Evolutionary conservation across 1,140 invertebrate species (phyloP).

Genomic region (Drosophila eugracilis): DNA sequence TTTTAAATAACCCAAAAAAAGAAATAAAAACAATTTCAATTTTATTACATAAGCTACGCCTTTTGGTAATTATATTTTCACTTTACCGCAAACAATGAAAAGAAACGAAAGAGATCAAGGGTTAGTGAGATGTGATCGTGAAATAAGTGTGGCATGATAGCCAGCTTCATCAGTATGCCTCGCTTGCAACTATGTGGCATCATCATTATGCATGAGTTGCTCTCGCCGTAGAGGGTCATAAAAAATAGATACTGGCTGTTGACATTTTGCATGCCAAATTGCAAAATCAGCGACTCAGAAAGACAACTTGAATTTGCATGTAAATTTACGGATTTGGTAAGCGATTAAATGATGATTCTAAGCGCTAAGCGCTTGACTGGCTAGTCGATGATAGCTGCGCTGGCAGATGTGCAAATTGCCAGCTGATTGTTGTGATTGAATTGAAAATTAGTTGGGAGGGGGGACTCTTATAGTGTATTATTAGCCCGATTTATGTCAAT

Average conservation of each 20-base stretch:
- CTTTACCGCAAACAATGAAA: constrained; percentile 47
- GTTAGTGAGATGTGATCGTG: constrained; percentile 60
- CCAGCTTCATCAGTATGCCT: constrained; percentile 36
- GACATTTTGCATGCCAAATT: constrained; percentile 80
- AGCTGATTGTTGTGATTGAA: constrained; percentile 22
- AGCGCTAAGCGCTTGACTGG: constrained; percentile 5
- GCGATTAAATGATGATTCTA: constrained; percentile 18
- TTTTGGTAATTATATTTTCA: constrained; percentile 61
- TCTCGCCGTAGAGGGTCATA: constrained; percentile 20
- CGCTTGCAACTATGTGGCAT: constrained; percentile 59
- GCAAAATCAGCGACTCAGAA: constrained; percentile 66
- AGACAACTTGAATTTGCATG: constrained; percentile 64
- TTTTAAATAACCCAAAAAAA: constrained; percentile 38
- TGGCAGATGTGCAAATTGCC: constrained; percentile 30
- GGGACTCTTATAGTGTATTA: constrained; percentile 30
- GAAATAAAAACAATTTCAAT: constrained; percentile 41
- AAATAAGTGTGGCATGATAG: constrained; percentile 60
- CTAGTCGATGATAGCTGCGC: neutral
- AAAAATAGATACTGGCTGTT: constrained; percentile 44
- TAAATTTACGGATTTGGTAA: constrained; percentile 43
- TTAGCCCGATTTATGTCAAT: constrained; percentile 60
- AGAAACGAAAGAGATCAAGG: constrained; percentile 24
- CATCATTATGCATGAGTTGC: constrained; percentile 59
- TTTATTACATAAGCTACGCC: constrained; percentile 39
- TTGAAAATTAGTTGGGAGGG: constrained; percentile 20